These are phyloP conservation scores for Notolepis coatsorum DNA, from an alignment of 2,797 vertebrate species.

Conservation along the genomic window DNA sequence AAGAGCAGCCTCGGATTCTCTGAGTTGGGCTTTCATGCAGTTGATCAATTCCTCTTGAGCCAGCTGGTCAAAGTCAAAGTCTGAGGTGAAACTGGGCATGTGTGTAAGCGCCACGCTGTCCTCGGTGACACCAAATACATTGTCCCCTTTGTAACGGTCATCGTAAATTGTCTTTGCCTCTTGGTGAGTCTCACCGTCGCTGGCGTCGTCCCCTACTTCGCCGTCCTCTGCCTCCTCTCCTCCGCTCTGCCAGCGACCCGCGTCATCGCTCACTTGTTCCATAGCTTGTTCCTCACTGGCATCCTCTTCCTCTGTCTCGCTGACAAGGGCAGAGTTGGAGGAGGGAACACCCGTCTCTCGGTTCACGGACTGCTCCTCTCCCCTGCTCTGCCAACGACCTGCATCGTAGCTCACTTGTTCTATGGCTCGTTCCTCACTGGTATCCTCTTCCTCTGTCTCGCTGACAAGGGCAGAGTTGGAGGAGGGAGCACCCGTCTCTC, in stretches of 20 bases:
- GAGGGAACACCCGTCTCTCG: too few relatives aligned
- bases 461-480: too few relatives aligned
- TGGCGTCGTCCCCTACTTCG: not conserved
- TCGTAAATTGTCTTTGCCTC: not conserved
- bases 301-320: too few relatives aligned
- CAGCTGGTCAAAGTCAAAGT: slow-evolving; percentile 45
- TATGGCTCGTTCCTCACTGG: too few relatives aligned
- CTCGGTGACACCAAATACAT: not conserved
- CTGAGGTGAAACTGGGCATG: not conserved
- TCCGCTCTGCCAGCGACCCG: not conserved
- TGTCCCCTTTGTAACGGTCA: not conserved
- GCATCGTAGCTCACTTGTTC: too few relatives aligned
- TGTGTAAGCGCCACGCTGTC: not conserved
- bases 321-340: too few relatives aligned
- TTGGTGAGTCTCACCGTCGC: not conserved
- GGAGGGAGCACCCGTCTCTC: too few relatives aligned
- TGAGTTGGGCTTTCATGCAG: slow-evolving; percentile 32
- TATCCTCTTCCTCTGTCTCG: too few relatives aligned
- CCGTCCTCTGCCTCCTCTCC: too few relatives aligned
- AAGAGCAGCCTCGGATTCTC: not conserved
- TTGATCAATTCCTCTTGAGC: slow-evolving; percentile 44
- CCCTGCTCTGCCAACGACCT: not conserved
- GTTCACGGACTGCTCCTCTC: too few relatives aligned
- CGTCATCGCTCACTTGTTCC: too few relatives aligned
- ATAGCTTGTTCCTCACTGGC: too few relatives aligned